These are phyloP conservation scores for Apteryx owenii DNA, from an alignment of 2,113 vertebrate genomes.

Conservation along the genomic window DNA sequence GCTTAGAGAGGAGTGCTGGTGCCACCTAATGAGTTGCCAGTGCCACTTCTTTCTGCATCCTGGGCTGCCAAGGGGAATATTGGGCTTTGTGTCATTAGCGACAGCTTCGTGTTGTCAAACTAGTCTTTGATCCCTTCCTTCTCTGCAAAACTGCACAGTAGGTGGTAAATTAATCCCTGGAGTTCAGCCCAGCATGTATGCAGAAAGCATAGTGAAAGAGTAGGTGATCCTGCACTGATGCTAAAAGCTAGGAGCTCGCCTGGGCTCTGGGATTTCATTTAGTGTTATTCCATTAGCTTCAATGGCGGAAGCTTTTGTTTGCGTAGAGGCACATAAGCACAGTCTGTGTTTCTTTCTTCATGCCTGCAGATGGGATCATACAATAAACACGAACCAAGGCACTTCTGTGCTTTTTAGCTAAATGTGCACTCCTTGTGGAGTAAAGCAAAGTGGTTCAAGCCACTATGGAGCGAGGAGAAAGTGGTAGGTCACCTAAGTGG, in stretches of 20 bases:
- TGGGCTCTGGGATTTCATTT: neutral
- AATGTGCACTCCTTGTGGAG: neutral
- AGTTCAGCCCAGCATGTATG: constrained; percentile 9
- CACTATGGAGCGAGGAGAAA: neutral
- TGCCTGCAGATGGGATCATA: neutral
- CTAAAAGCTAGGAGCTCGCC: neutral
- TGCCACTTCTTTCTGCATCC: neutral
- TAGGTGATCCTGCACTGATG: neutral
- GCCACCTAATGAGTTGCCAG: neutral
- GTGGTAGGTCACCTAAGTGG: neutral
- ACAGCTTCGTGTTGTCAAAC: neutral
- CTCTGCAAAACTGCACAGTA: neutral
- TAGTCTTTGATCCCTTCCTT: constrained; percentile 45
- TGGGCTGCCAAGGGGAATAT: neutral
- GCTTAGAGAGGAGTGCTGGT: neutral
- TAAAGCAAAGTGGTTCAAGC: neutral
- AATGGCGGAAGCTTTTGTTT: neutral
- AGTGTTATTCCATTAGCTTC: neutral
- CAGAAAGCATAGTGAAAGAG: neutral
- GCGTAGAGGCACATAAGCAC: neutral
- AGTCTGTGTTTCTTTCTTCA: neutral
- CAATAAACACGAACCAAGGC: neutral
- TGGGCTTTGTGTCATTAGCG: neutral
- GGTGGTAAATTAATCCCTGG: constrained; percentile 49
- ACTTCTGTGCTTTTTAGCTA: neutral